Evolutionary conservation across 1,140 invertebrate species (phyloP).

Genomic region (Pinna nobilis): DNA sequence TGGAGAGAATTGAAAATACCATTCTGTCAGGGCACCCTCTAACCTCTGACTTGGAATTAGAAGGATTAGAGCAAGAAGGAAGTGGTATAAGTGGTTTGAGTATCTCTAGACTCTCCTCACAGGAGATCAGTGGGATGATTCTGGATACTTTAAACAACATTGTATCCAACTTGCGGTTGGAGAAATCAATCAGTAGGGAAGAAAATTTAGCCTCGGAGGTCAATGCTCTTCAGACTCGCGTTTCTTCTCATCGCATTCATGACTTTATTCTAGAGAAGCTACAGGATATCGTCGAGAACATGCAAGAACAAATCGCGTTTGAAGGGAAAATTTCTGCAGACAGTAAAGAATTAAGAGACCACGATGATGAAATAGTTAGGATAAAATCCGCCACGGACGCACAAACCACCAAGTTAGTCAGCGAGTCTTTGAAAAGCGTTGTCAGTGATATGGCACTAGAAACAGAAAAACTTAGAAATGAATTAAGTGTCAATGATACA

Average conservation of each 20-base stretch:
- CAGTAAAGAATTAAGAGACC: neutral
- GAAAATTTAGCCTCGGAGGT: neutral
- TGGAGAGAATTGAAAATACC: slow-evolving; percentile 6
- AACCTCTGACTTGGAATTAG: slow-evolving; percentile 3
- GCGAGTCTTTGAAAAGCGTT: slow-evolving; percentile 11
- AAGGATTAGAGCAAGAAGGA: neutral
- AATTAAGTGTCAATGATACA: neutral
- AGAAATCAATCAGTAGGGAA: slow-evolving; percentile 7
- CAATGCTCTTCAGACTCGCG: neutral
- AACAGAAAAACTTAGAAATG: neutral
- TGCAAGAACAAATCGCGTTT: slow-evolving; percentile 25
- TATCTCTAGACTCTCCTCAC: neutral
- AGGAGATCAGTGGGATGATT: slow-evolving; percentile 27
- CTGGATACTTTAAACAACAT: slow-evolving; percentile 38
- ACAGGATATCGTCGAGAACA: slow-evolving; percentile 37
- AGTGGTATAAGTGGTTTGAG: neutral
- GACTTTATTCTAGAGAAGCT: slow-evolving; percentile 38
- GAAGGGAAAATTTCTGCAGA: neutral
- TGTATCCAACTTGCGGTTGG: slow-evolving; percentile 32
- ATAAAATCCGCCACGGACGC: neutral
- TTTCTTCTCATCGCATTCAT: slow-evolving; percentile 24
- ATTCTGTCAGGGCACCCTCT: neutral
- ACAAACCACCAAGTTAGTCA: slow-evolving; percentile 19
- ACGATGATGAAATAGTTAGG: neutral
- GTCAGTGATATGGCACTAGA: slow-evolving; percentile 19